A percentile compares a stretch with the other conserved stretches of the same genome.
Conservation (phyloP, 2,888 invertebrate genomes). For the Agrotis segetum region DNA sequence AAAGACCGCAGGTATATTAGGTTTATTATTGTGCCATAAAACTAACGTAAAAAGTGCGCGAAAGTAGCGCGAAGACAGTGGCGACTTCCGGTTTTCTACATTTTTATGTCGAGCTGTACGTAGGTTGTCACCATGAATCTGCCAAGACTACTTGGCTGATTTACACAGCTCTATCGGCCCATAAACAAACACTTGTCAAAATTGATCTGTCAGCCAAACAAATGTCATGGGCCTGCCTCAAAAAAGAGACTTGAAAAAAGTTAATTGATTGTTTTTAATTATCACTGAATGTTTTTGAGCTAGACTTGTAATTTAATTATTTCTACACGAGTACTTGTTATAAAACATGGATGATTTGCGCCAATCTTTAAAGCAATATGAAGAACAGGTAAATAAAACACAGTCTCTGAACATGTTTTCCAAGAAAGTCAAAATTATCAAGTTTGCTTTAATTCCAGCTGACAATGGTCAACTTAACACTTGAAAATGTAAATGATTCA, state of each 20-base stretch:
- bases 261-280: background rate
- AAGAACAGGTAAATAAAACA: constrained; percentile 79
- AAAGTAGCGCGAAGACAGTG: no score
- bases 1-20: no score
- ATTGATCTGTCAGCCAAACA: background rate
- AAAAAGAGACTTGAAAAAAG: no score
- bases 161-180: background rate
- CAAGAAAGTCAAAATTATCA: background rate
- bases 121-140: no score
- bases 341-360: constrained; percentile 80
- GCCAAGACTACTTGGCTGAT: background rate
- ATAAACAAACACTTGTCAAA: background rate
- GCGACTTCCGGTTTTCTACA: no score
- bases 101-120: no score
- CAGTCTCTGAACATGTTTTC: background rate
- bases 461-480: constrained; percentile 91
- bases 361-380: constrained; percentile 82
- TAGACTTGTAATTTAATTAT: background rate
- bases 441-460: constrained; percentile 84
- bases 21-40: no score
- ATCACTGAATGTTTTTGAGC: background rate
- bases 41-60: no score
- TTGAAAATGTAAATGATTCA: constrained; percentile 84
- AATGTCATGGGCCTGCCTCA: background rate
- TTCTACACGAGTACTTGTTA: background rate